phyloP scores from a whole-genome alignment of 37 sponge, comb jelly and placozoan genomes.

The Theonella swinhoei region DNA sequence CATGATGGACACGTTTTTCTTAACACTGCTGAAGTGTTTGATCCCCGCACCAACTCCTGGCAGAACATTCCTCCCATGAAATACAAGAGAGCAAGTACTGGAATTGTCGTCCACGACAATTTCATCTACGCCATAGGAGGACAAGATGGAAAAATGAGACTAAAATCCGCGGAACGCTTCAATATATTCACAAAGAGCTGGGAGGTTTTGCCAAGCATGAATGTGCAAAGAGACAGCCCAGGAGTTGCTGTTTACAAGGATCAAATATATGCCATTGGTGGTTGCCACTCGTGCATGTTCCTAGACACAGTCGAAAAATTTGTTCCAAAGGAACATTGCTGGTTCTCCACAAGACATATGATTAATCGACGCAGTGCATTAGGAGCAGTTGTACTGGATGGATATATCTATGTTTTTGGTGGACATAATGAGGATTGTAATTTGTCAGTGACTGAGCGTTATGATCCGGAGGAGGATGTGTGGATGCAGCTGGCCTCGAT shows the following conservation, averaged over 20 bases:
- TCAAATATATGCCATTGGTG: conserved; percentile 67
- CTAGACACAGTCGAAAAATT: conserved; percentile 63
- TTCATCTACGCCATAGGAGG: conserved; percentile 50
- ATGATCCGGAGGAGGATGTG: not conserved
- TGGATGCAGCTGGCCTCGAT: conserved; percentile 32
- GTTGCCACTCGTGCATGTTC: conserved; percentile 58
- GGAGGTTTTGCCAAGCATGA: conserved; percentile 47
- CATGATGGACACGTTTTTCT: conserved; percentile 45
- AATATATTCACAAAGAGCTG: conserved; percentile 20
- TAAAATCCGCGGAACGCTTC: conserved; percentile 43
- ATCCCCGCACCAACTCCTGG: conserved; percentile 23
- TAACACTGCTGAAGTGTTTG: conserved; percentile 27
- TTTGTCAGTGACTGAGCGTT: conserved; percentile 31
- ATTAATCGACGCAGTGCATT: conserved; percentile 44
- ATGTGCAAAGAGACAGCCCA: conserved; percentile 46
- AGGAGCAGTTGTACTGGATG: conserved; percentile 4
- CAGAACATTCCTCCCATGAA: conserved; percentile 14
- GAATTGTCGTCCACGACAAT: conserved; percentile 15
- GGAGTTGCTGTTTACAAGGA: conserved; percentile 36
- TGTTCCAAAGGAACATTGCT: conserved; percentile 23
- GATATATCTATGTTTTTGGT: conserved; percentile 38
- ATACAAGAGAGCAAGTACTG: conserved; percentile 39
- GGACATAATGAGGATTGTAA: conserved; percentile 38
- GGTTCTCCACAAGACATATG: conserved; percentile 44
- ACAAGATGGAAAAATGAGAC: conserved; percentile 30